Percentiles rank a stretch among this genome's conserved stretches.
phyloP scores from a whole-genome alignment of 2,797 vertebrate species.

The Micromesistius poutassou region DNA sequence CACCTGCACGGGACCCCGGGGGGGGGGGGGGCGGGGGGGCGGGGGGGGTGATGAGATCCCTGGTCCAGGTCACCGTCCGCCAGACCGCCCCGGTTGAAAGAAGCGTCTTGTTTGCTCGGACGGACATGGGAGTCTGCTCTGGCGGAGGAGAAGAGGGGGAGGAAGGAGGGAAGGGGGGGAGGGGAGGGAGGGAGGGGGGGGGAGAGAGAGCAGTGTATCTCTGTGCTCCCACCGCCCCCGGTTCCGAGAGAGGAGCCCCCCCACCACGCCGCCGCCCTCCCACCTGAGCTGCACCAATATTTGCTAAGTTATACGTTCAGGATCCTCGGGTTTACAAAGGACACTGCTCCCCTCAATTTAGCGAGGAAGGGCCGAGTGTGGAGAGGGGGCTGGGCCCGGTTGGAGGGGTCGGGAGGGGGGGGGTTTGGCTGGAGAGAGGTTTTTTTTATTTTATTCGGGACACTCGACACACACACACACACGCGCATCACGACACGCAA shows the following conservation, averaged over 20 bases:
- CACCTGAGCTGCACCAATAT: conserved; percentile 59
- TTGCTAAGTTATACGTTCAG: conserved; percentile 75
- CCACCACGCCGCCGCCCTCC: conserved; percentile 48
- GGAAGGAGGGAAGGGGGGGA: conserved; percentile 24
- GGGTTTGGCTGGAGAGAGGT: too few species aligned
- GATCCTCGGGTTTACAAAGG: conserved; percentile 82
- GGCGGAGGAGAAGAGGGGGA: too few species aligned
- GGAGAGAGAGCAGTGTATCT: conserved; percentile 8
- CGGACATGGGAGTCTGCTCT: neutral
- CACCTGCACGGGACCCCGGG: conserved; percentile 62
- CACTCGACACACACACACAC: neutral
- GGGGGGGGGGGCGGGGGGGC: conserved; percentile 44
- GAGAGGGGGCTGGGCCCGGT: too few species aligned
- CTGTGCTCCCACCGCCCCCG: conserved; percentile 37
- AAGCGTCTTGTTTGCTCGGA: neutral
- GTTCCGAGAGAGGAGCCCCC: conserved; percentile 25
- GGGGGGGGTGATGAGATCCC: conserved; percentile 54
- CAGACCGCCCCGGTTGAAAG: neutral
- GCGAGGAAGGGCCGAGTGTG: conserved; percentile 20
- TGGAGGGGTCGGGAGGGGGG: too few species aligned
- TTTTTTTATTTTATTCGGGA: neutral
- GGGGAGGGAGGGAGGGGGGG: neutral
- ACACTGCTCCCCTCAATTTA: conserved; percentile 65
- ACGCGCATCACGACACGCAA: neutral
- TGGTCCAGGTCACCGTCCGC: neutral